Evolutionary conservation across 2,113 vertebrate species (phyloP).

Genomic region (Oncorhynchus mykiss): DNA sequence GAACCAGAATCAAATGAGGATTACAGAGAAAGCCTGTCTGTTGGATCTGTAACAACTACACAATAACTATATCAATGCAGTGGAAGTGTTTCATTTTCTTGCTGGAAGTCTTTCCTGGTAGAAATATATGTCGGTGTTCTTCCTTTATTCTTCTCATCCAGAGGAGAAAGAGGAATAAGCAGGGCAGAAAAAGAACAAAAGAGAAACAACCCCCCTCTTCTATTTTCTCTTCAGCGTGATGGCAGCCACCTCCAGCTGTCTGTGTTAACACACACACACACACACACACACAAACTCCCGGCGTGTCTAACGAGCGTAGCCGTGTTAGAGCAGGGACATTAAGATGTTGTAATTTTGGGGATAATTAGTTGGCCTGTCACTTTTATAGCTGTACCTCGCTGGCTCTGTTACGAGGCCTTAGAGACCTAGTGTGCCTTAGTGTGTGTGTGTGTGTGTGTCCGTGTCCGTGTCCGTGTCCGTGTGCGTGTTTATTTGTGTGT

Average conservation of each 20-base stretch:
- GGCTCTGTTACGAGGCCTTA: conserved; percentile 62
- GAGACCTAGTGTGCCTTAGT: conserved; percentile 38
- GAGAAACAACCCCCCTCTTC: conserved; percentile 50
- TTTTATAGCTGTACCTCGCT: conserved; percentile 75
- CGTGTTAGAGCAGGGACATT: conserved; percentile 65
- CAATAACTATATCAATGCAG: no score
- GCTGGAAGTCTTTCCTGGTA: neutral
- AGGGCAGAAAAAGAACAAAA: conserved; percentile 52
- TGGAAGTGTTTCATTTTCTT: neutral
- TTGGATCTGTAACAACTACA: no score
- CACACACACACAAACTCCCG: conserved; percentile 8
- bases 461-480: neutral
- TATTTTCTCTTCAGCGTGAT: conserved; percentile 54
- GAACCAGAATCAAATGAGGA: no score
- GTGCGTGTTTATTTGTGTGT: neutral
- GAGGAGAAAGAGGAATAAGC: neutral
- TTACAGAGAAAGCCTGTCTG: no score
- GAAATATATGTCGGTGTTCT: neutral
- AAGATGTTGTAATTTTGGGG: conserved; percentile 78
- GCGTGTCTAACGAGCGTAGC: conserved; percentile 55
- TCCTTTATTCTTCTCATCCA: neutral
- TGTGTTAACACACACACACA: conserved; percentile 62
- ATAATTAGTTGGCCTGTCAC: conserved; percentile 80
- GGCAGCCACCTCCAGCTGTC: conserved; percentile 58
- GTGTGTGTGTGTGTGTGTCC: conserved; percentile 10